Evolutionary conservation across 2,888 invertebrate species (phyloP).

Genomic region (Steinernema hermaphroditum): DNA sequence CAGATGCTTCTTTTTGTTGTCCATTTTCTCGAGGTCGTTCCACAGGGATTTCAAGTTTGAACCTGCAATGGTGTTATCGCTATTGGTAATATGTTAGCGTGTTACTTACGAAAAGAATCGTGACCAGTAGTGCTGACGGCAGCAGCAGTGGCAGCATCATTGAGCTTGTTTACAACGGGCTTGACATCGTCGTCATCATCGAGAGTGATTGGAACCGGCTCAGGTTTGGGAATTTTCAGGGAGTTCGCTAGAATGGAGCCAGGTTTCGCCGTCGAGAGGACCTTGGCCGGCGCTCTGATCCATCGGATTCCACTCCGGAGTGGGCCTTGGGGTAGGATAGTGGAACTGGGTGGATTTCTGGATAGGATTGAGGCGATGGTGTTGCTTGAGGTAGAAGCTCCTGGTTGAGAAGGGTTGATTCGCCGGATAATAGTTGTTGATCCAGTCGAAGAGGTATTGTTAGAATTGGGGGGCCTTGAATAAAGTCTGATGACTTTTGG

Average conservation of each 20-base stretch:
- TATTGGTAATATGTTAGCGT: neutral
- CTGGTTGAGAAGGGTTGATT: neutral
- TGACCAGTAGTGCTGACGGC: neutral
- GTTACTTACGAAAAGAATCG: neutral
- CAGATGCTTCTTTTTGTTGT: neutral
- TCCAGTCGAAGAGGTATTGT: neutral
- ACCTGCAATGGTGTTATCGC: neutral
- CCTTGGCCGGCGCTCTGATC: no score
- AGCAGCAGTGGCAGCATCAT: neutral
- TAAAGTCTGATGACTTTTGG: neutral
- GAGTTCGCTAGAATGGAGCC: no score
- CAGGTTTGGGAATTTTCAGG: no score
- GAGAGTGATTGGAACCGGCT: neutral
- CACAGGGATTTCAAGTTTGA: neutral
- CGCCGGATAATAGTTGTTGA: neutral
- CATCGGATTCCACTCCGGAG: no score
- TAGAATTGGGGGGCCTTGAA: neutral
- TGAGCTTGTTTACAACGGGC: neutral
- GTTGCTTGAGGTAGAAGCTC: no score
- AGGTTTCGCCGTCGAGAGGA: no score
- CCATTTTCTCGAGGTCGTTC: slow-evolving; percentile 3
- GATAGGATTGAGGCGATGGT: no score
- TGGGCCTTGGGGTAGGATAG: no score
- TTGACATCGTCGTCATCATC: neutral
- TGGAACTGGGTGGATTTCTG: no score